phyloP scores from a whole-genome alignment of 2,888 invertebrate genomes.

The Melanotus villosus region DNA sequence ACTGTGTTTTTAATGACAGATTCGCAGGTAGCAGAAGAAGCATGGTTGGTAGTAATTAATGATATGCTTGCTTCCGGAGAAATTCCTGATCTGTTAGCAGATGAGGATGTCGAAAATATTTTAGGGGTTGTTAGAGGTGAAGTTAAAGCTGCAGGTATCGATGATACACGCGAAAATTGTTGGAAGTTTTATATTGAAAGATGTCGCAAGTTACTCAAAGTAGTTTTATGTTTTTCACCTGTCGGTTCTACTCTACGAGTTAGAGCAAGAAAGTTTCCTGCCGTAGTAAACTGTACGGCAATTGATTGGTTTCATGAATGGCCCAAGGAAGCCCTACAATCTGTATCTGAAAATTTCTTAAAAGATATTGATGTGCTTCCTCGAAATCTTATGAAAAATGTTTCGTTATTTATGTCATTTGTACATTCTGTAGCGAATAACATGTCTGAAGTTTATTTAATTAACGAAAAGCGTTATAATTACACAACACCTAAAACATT shows the following conservation, averaged over 20 bases:
- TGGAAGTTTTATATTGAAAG: slow-evolving; percentile 96
- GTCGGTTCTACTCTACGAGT: slow-evolving; percentile 91
- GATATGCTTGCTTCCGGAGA: slow-evolving; percentile 95
- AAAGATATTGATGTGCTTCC: slow-evolving; percentile 82
- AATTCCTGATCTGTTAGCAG: slow-evolving; percentile 90
- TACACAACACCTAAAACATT: slow-evolving; percentile 98
- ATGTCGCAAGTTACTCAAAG: slow-evolving; percentile 82
- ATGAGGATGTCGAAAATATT: slow-evolving; percentile 92
- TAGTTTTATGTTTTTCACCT: slow-evolving; percentile 93
- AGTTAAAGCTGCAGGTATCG: slow-evolving; percentile 85
- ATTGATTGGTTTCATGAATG: slow-evolving; percentile 99
- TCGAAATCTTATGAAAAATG: slow-evolving; percentile 74
- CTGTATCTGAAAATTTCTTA: slow-evolving; percentile 89
- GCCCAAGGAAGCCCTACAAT: slow-evolving; percentile 92
- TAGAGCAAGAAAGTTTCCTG: slow-evolving; percentile 93
- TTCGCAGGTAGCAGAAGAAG: slow-evolving; percentile 92
- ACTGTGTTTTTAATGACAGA: slow-evolving; percentile 95
- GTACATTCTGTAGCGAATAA: slow-evolving; percentile 91
- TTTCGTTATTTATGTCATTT: slow-evolving; percentile 91
- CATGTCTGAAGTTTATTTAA: slow-evolving; percentile 84
- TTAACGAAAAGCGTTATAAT: slow-evolving; percentile 91
- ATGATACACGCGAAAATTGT: slow-evolving; percentile 92
- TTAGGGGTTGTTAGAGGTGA: slow-evolving; percentile 83
- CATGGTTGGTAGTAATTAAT: slow-evolving; percentile 92
- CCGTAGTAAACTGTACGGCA: slow-evolving; percentile 91